Base-by-base conservation (phyloP, 2,797 vertebrate genomes). In the Sebastes goodei region DNA sequence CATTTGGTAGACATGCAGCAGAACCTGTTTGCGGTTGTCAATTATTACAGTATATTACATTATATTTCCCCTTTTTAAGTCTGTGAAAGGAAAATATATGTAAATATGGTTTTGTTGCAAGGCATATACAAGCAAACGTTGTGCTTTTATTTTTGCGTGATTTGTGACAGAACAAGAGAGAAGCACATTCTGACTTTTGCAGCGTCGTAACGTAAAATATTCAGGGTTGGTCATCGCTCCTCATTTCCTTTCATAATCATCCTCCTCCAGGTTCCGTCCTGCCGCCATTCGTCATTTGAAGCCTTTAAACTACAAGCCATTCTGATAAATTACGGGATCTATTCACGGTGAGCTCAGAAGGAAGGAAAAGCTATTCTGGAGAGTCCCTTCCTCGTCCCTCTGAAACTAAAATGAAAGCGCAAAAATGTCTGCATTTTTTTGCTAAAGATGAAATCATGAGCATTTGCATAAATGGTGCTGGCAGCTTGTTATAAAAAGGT, bases 401-500 rank as follows among this genome's bases (percentile, higher is more conserved):
- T 56, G 59, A 81, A 76, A 57, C 32, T 42, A 33, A 79, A 85
- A 72, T 64, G 35, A 89, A 84, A 79, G 69, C 83, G 56, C 46
- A 62, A 49, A 67, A 70, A 80, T 60, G 14, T 72, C 64, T 66
- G 57, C 64, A 30, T 80, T 80, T 20, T 82, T 78, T 46, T 71
- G 14, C 68, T 65, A 61, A 78, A 78, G 71, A 82, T 82, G 59
- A 85, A 89, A 84, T 88, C 76, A 85, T 49, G 32, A 60, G 0
- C 7, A 76, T 91, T 82, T 83, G 62, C 49, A 83, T 88, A 84
- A 88, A 81, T 29, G 35, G 62, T 11, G 30, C 80, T 73, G 76
- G 74, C 82, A 73, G 81, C 74, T 88, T 67, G 68, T 85, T 89
- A 78, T 80, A 66, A 86, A 73, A 73, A 88, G 61, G 80, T 79